Evolutionary conservation across 2,888 invertebrate species (phyloP), one percentile per base, ranked within the genome.

Genomic region (Drosophila paracracens): DNA sequence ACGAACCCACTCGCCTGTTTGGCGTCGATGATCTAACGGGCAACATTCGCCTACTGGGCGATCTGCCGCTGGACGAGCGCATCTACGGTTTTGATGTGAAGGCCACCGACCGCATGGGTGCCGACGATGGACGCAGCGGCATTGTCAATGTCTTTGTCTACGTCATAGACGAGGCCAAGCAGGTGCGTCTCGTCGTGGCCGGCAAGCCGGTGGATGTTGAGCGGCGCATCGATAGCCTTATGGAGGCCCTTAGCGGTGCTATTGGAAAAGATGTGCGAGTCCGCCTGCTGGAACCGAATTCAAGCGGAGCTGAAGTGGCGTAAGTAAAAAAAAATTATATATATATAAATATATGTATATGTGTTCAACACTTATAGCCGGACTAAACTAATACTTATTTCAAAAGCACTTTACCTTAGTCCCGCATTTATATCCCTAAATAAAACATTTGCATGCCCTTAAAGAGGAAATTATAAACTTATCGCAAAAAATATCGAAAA

Each of bases 61-160:
- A 76, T 43, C 95, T 97, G 67, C 94, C 95, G 0, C 96, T 96
- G 79, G 96, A 96, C 25, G 97, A 97, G 0, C 94, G 95, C 76
- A 96, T 97, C 50, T 97, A 96, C 89, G 97, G 97, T 0, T 97
- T 97, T 88, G 97, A 97, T 93, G 97, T 97, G 13, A 97, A 97
- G 93, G 98, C 97, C 13, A 97, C 97, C 0, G 97, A 98, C 91
- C 95, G 96, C 67, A 94, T 94, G 31, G 97, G 97, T 1, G 96
- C 96, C 51, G 96, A 97, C 87, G 96, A 96, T 88, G 97, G 97
- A 2, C 95, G 95, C 71, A 97, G 97, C 11, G 96, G 97, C 56
- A 97, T 97, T 77, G 96, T 96, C 59, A 97, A 97, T 92, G 97
- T 97, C 69, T 97, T 97, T 92, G 97, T 97, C 0, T 97, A 97